Evolutionary conservation across 1,140 invertebrate species (phyloP).

Genomic region (Drosophila triauraria): DNA sequence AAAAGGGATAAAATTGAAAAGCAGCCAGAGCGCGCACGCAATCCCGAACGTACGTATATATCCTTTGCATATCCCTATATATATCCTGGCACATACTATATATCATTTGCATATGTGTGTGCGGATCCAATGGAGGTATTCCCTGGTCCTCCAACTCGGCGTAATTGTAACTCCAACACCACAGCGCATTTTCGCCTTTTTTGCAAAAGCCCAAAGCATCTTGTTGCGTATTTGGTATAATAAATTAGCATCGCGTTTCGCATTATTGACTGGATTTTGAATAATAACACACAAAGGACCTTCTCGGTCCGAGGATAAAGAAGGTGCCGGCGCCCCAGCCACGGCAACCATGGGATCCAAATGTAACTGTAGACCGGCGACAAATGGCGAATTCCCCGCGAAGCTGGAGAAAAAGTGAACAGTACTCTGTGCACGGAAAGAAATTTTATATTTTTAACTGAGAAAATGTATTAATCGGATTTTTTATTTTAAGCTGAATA

Average conservation of each 20-base stretch:
- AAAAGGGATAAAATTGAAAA: constrained; percentile 83
- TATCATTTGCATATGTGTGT: constrained; percentile 22
- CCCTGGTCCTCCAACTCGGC: constrained; percentile 2
- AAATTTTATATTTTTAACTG: background rate
- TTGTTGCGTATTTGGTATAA: constrained; percentile 64
- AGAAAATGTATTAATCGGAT: no score
- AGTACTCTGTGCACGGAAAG: background rate
- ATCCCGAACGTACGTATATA: background rate
- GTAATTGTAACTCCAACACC: constrained; percentile 69
- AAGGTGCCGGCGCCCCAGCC: constrained; percentile 32
- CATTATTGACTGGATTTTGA: constrained; percentile 84
- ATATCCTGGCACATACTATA: background rate
- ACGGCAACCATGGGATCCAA: constrained; percentile 4
- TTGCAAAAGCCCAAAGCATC: constrained; percentile 21
- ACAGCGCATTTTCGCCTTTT: background rate
- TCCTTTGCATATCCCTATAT: background rate
- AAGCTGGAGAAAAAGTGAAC: constrained; percentile 33
- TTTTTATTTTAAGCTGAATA: background rate
- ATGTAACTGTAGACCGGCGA: constrained; percentile 49
- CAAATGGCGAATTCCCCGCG: constrained; percentile 53
- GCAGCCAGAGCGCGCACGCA: constrained; percentile 12
- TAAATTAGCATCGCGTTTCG: constrained; percentile 80
- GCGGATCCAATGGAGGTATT: constrained; percentile 11
- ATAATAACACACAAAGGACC: constrained; percentile 83
- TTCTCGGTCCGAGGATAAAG: constrained; percentile 1